Conservation (phyloP, 1,140 invertebrate genomes). For the Drosophila grimshawi region DNA sequence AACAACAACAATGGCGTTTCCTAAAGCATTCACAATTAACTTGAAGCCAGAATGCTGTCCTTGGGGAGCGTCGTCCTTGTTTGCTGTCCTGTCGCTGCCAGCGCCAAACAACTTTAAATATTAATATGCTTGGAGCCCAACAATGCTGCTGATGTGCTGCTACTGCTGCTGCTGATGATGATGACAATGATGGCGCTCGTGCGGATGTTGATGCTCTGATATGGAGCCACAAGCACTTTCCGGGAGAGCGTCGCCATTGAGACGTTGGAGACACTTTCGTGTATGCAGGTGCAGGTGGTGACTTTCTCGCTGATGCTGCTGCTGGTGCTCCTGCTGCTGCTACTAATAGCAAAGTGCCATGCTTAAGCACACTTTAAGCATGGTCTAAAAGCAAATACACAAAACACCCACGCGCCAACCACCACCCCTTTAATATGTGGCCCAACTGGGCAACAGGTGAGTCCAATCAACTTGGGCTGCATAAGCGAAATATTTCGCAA, state of each 20-base stretch:
- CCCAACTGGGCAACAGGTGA: constrained; percentile 40
- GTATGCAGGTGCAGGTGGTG: constrained; percentile 20
- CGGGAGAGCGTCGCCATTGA: constrained; percentile 52
- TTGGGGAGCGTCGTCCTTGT: constrained; percentile 35
- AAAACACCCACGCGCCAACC: constrained; percentile 9
- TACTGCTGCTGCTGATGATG: constrained; percentile 31
- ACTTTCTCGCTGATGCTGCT: constrained; percentile 14
- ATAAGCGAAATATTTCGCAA: constrained; percentile 39
- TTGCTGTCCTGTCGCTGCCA: constrained; percentile 8
- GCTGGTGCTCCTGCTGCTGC: constrained; percentile 32
- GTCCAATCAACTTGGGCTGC: constrained; percentile 13
- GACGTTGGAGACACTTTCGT: constrained; percentile 61
- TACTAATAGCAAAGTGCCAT: constrained; percentile 69
- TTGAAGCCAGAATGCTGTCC: constrained; percentile 69
- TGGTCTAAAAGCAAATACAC: constrained; percentile 51
- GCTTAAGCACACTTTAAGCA: constrained; percentile 66
- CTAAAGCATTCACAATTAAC: constrained; percentile 67
- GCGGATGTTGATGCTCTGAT: constrained; percentile 37
- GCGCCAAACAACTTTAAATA: constrained; percentile 69
- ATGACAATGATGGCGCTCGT: constrained; percentile 36
- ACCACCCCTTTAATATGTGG: not conserved
- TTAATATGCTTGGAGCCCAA: constrained; percentile 64
- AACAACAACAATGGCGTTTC: constrained; percentile 29
- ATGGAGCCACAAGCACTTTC: constrained; percentile 10
- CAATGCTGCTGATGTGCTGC: constrained; percentile 27